phyloP scores from a whole-genome alignment of 2,113 vertebrate species.

The Budorcas taxicolor region DNA sequence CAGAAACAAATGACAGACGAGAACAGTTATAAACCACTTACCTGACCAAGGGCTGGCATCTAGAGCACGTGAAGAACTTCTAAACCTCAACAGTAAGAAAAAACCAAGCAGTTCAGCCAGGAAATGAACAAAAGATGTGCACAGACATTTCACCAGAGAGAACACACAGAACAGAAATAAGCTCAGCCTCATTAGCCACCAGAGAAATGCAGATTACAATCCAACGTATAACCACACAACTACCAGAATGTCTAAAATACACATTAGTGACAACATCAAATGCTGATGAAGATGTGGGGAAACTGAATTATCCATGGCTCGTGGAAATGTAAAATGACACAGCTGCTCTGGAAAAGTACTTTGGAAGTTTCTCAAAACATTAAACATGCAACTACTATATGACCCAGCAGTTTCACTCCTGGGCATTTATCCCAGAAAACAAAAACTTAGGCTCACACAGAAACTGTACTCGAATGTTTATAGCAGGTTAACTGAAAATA shows the following conservation, averaged over 20 bases:
- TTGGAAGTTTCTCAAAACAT: not conserved
- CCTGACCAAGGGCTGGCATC: not conserved
- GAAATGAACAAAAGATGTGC: not conserved
- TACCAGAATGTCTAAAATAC: too few species aligned
- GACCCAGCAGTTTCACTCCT: not conserved
- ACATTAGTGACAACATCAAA: too few species aligned
- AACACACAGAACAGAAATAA: rapidly evolving
- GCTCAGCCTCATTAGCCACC: not conserved
- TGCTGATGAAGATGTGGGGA: not conserved
- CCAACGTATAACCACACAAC: rapidly evolving
- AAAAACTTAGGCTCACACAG: not conserved
- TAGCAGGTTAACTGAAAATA: not conserved
- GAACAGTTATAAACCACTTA: not conserved
- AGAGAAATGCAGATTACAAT: not conserved
- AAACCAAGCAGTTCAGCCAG: not conserved
- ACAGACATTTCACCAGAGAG: not conserved
- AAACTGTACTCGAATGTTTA: not conserved
- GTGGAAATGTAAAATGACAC: not conserved
- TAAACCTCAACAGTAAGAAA: not conserved
- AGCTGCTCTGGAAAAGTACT: not conserved
- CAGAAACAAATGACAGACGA: not conserved
- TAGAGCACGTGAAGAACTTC: not conserved
- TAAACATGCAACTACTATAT: not conserved
- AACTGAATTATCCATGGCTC: rapidly evolving
- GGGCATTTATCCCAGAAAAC: not conserved